These are phyloP conservation scores for Anneissia japonica DNA, from an alignment of 35 echinoderm and acorn worm species.

Conservation along the genomic window DNA sequence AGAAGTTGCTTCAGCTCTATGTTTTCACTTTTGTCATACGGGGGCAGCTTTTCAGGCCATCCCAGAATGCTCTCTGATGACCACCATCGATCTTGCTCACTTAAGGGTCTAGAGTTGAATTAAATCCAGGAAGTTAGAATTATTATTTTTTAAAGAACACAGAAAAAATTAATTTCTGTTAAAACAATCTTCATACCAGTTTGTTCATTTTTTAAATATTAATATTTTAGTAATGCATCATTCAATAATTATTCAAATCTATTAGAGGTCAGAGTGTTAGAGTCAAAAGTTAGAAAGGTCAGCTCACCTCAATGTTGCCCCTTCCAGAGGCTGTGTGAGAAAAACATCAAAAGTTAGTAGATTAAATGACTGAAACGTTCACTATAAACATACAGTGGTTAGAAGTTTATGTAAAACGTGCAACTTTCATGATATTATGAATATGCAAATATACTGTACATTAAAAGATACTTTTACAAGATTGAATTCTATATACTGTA, in stretches of 20 bases:
- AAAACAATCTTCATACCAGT: no score
- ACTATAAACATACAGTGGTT: background rate
- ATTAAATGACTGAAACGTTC: background rate
- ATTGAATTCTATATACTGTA: no score
- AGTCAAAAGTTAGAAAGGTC: background rate
- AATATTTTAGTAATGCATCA: no score
- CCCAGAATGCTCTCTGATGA: background rate
- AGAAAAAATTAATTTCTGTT: no score
- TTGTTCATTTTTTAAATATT: no score
- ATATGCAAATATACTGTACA: no score
- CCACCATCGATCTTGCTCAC: background rate
- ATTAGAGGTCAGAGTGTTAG: background rate
- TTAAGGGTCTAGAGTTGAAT: background rate
- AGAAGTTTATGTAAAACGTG: background rate
- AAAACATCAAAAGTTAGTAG: background rate
- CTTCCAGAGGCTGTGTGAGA: background rate
- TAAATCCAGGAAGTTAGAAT: no score
- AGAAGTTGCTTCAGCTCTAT: background rate
- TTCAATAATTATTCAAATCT: no score
- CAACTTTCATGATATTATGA: no score
- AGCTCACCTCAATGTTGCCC: background rate
- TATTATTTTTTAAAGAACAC: no score
- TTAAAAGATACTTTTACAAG: no score
- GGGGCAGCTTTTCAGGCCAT: background rate
- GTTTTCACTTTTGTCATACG: background rate